Evolutionary conservation across 2,797 vertebrate species (phyloP).

Genomic region (Otus scops): DNA sequence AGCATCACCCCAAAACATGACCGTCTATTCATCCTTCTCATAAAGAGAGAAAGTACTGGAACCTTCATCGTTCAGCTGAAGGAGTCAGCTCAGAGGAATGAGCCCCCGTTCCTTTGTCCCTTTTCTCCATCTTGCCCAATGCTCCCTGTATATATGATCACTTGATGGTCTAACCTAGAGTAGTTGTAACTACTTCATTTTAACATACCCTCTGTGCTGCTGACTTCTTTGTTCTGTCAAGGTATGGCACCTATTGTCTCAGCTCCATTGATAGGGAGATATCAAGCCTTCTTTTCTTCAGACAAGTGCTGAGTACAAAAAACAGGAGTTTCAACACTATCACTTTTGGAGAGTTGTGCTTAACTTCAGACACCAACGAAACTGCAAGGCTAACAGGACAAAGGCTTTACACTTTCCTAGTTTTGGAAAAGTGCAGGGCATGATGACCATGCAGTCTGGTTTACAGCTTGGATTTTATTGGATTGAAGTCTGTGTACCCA

Average conservation of each 20-base stretch:
- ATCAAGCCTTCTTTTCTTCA: background rate
- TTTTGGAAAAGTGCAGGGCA: background rate
- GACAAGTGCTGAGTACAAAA: background rate
- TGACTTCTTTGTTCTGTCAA: background rate
- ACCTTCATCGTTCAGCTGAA: background rate
- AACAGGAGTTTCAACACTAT: background rate
- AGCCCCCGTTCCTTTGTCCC: background rate
- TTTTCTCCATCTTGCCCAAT: background rate
- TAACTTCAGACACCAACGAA: background rate
- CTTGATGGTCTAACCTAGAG: background rate
- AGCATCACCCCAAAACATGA: background rate
- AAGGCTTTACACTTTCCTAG: background rate
- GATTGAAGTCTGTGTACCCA: background rate
- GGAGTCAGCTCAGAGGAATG: background rate
- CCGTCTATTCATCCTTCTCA: background rate
- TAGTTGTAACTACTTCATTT: background rate
- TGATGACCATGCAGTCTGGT: accelerated
- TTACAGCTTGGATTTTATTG: background rate
- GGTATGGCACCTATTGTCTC: background rate
- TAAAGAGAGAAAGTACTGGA: background rate
- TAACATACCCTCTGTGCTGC: background rate
- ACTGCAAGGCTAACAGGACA: background rate
- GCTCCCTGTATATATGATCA: background rate
- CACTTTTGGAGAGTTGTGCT: background rate
- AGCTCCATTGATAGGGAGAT: background rate